A percentile compares a stretch with the other conserved stretches of the same genome.
These are phyloP conservation scores for Arvicola amphibius DNA, from an alignment of 2,797 vertebrate species.

Conservation along the genomic window DNA sequence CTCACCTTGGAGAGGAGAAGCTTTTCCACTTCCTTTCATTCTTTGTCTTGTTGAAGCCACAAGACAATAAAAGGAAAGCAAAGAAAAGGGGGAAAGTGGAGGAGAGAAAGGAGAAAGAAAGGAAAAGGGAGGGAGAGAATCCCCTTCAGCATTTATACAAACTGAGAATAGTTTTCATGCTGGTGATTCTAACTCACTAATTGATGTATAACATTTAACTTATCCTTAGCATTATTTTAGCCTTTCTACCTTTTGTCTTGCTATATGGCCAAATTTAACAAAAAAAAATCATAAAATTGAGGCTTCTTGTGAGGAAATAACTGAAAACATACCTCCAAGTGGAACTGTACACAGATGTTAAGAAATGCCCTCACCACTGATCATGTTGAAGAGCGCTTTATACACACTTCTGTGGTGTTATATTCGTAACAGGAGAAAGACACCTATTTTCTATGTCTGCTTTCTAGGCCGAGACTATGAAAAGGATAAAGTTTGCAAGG, in stretches of 20 bases:
- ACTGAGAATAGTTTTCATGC: neutral
- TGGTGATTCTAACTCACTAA: neutral
- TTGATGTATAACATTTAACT: neutral
- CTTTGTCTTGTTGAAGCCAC: neutral
- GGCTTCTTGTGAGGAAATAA: neutral
- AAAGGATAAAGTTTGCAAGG: slow-evolving; percentile 89
- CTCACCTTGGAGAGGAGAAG: neutral
- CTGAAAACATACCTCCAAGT: neutral
- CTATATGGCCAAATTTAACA: neutral
- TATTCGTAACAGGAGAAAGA: neutral
- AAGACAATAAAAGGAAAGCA: neutral
- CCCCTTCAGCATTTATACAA: neutral
- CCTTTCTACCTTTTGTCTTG: neutral
- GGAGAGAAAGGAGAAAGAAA: neutral
- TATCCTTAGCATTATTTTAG: neutral
- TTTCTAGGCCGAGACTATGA: slow-evolving; percentile 87
- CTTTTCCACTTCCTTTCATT: neutral
- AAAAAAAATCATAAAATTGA: neutral
- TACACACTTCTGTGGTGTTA: neutral
- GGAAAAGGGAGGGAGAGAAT: neutral
- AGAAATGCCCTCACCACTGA: neutral
- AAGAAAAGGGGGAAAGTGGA: too few species aligned
- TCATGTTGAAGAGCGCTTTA: neutral
- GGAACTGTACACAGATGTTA: neutral
- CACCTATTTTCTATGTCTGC: slow-evolving; percentile 52